A percentile compares a stretch with the other conserved stretches of the same genome.
These are phyloP conservation scores for Drosophila nigrodunni DNA, from an alignment of 1,140 invertebrate genomes.

Conservation along the genomic window DNA sequence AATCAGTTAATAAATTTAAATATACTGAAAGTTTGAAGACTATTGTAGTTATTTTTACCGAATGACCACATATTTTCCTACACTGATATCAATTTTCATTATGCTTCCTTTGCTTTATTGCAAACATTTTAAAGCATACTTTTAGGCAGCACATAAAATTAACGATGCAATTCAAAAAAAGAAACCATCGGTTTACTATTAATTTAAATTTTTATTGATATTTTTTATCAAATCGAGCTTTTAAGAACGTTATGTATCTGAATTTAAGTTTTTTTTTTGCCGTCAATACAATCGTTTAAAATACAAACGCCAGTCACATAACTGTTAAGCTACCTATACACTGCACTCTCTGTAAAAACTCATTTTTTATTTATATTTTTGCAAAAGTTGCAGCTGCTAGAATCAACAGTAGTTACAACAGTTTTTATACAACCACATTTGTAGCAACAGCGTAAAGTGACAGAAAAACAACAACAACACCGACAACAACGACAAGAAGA, in stretches of 20 bases:
- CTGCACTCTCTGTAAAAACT: neutral
- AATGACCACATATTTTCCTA: too few relatives aligned
- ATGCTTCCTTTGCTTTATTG: neutral
- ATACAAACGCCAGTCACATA: conserved; percentile 5
- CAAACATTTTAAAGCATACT: conserved; percentile 11
- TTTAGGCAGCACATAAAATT: neutral
- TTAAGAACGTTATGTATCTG: too few relatives aligned
- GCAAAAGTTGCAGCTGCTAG: conserved; percentile 42
- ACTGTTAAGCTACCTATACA: conserved; percentile 9
- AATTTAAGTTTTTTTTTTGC: too few relatives aligned
- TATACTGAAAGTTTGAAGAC: too few relatives aligned
- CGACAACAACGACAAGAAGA: conserved; percentile 10
- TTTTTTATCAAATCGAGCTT: too few relatives aligned
- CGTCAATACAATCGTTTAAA: neutral
- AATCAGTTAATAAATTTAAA: too few relatives aligned
- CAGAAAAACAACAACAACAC: conserved; percentile 17
- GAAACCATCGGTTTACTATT: too few relatives aligned
- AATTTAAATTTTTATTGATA: too few relatives aligned
- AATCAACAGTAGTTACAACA: conserved; percentile 45
- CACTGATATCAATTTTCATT: too few relatives aligned
- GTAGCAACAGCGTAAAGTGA: conserved; percentile 36
- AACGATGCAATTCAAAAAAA: neutral
- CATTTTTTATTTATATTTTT: conserved; percentile 41
- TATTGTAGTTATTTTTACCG: neutral
- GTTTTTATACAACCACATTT: conserved; percentile 29